Conservation (phyloP, 2,113 vertebrate genomes). For the Pipa parva region DNA sequence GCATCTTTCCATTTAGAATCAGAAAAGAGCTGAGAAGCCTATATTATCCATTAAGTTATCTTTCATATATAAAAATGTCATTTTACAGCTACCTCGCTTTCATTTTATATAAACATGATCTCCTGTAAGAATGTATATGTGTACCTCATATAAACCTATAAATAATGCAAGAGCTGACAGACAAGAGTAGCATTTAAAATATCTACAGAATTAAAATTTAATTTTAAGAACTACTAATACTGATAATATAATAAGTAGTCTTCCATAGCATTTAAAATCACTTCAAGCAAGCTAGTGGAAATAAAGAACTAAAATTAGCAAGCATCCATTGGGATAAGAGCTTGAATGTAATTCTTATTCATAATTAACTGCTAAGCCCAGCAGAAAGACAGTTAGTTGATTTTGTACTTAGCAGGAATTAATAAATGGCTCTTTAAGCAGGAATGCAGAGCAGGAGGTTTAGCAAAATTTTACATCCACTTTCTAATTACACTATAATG, state of each 20-base stretch:
- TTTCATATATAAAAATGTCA: too few species aligned
- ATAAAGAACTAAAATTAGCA: not conserved
- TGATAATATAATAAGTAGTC: not conserved
- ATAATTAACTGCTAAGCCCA: constrained; percentile 29
- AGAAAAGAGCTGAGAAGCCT: too few species aligned
- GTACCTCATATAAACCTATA: too few species aligned
- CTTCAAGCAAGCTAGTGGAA: not conserved
- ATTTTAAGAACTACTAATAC: not conserved
- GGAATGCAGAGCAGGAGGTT: not conserved
- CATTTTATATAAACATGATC: too few species aligned
- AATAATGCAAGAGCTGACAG: too few species aligned
- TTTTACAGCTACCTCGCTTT: too few species aligned
- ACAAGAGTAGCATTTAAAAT: too few species aligned
- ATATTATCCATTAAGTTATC: too few species aligned
- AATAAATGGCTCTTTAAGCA: constrained; percentile 23
- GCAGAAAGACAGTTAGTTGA: constrained; percentile 29
- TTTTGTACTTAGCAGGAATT: constrained; percentile 36
- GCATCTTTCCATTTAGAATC: too few species aligned
- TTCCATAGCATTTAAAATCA: not conserved
- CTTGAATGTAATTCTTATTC: constrained; percentile 10
- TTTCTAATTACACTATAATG: constrained; percentile 26
- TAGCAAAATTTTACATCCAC: not conserved
- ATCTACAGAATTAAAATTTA: not conserved
- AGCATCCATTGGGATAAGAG: not conserved
- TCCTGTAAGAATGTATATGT: too few species aligned